Evolutionary conservation across 2,888 invertebrate species (phyloP).

Genomic region (Abrostola triplasia): DNA sequence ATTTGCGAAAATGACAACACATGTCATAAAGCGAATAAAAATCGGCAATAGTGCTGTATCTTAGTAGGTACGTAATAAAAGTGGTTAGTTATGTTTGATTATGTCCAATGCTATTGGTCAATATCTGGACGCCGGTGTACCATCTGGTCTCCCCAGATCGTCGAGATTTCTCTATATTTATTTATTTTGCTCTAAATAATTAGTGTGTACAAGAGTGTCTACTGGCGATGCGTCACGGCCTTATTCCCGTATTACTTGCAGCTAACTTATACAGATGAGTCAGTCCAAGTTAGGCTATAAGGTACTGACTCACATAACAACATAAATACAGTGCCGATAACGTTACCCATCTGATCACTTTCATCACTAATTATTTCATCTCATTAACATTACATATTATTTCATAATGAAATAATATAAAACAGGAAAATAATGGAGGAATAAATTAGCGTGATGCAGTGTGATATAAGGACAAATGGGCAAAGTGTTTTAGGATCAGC

Average conservation of each 20-base stretch:
- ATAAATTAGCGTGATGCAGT: too few relatives aligned
- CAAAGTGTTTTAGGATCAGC: background rate
- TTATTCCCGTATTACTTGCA: constrained; percentile 71
- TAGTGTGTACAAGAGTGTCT: constrained; percentile 58
- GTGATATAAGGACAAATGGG: background rate
- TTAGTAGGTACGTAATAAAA: too few relatives aligned
- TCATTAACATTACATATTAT: constrained; percentile 2
- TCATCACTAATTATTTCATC: constrained; percentile 20
- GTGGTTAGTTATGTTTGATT: too few relatives aligned
- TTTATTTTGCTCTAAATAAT: constrained; percentile 64
- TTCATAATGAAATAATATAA: too few relatives aligned
- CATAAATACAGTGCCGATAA: constrained; percentile 38
- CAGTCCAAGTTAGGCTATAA: constrained; percentile 73
- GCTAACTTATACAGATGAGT: constrained; percentile 74
- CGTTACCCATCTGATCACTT: constrained; percentile 28
- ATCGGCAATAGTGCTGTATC: too few relatives aligned
- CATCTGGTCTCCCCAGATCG: background rate
- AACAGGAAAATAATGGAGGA: background rate
- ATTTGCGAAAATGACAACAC: background rate
- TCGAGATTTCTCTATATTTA: constrained; percentile 10
- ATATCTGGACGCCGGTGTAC: background rate
- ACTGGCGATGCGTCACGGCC: constrained; percentile 76
- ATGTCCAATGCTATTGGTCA: background rate
- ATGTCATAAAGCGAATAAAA: too few relatives aligned
- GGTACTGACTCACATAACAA: constrained; percentile 72